Base-by-base conservation (phyloP, 2,797 vertebrate genomes). In the Lerista edwardsae region DNA sequence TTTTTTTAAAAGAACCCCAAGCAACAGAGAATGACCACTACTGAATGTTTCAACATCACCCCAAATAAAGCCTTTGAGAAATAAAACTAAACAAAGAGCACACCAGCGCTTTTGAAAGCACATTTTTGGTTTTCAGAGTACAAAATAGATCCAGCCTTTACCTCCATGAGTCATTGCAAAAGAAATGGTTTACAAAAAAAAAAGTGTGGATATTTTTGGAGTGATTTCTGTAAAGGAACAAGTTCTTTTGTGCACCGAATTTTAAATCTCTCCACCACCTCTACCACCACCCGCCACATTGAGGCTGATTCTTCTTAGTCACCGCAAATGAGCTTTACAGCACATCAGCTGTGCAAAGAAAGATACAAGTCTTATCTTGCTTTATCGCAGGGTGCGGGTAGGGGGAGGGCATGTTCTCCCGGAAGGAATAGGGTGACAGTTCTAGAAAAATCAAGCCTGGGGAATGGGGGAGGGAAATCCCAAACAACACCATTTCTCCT, bases 391-490 rank as follows among this genome's bases (percentile, higher is more conserved):
- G 25, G n/a, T n/a, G 36, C 10, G 1, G 1, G 2, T 25, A 51
- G 39, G 4, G 8, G 17, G 17, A 2, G 27, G 8, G 41, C 23
- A 19, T 27, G 41, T 68, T 72, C 34, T 19, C 11, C 27, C 41
- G 1, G 47, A 19, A 55, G 29, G 23, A 75, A 25, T 11, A 39
- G 11, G 73, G 62, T 39, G 57, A 27, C 44, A 27, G 25, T 62
- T 81, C 57, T 51, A 76, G 51, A 78, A 68, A n/a, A 29, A 80
- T 47, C 19, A 72, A 86, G 79, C 79, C 73, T 75, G 79, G 64
- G 73, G 69, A 36, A 71, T 17, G 8, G 14, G 17, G 23, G 10
- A 1, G 21, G 41, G 25, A 9, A 21, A 17, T 1, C n/a, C 23
- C 23, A 36, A 21, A 4, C 1, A 29, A 41, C 0, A 59, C 57